Conservation (phyloP, 1,140 invertebrate species). For the Aleiodes sp. region DNA sequence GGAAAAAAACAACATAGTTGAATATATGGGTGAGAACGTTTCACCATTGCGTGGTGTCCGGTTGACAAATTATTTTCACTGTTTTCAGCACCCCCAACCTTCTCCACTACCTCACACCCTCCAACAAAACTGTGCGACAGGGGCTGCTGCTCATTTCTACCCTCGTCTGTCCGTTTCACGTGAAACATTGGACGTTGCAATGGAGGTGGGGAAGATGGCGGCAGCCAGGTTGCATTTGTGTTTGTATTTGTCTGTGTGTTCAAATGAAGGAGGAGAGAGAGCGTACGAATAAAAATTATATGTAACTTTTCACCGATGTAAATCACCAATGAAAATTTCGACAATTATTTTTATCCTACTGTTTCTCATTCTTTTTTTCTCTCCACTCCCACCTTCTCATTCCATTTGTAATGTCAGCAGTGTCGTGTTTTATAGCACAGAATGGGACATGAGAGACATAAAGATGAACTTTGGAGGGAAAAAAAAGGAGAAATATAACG, state of each 20-base stretch:
- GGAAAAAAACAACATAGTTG: background rate
- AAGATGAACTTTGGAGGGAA: background rate
- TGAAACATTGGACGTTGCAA: constrained; percentile 9
- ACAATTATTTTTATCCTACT: constrained; percentile 9
- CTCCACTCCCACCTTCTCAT: background rate
- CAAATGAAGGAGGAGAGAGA: too few relatives aligned
- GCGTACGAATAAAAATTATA: constrained; percentile 3
- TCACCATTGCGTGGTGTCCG: background rate
- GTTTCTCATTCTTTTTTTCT: background rate
- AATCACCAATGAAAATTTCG: background rate
- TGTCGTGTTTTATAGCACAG: background rate
- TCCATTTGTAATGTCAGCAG: background rate
- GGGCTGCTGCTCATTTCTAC: background rate
- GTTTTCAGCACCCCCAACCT: background rate
- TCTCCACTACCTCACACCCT: background rate
- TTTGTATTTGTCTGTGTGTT: background rate
- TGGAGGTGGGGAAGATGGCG: too few relatives aligned
- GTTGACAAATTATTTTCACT: constrained; percentile 3
- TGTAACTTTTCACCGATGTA: background rate
- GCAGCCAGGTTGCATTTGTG: too few relatives aligned
- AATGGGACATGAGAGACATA: background rate
- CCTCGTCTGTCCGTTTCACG: background rate
- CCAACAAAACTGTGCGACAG: background rate
- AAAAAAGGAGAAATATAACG: background rate
- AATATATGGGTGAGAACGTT: background rate